phyloP scores from a whole-genome alignment of 2,888 invertebrate genomes.

The Chrysolina haemoptera region DNA sequence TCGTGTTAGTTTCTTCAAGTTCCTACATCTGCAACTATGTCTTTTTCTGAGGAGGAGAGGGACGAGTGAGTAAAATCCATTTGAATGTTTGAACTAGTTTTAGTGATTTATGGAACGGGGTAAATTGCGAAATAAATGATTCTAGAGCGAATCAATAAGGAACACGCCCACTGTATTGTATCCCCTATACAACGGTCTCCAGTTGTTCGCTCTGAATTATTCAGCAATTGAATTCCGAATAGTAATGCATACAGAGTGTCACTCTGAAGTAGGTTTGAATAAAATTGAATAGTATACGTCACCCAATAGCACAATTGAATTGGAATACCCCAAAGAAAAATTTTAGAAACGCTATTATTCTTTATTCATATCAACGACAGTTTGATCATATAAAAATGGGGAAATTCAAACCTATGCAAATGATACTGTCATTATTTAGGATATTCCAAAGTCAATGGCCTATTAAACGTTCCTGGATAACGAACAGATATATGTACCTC shows the following conservation, averaged over 20 bases:
- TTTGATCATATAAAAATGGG: too few species aligned
- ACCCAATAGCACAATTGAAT: too few species aligned
- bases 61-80: conserved; percentile 78
- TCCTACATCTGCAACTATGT: conserved; percentile 45
- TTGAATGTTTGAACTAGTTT: neutral
- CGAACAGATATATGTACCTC: too few species aligned
- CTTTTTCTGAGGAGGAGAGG: conserved; percentile 77
- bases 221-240: neutral
- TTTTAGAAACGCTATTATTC: too few species aligned
- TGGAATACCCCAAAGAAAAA: too few species aligned
- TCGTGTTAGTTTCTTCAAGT: conserved; percentile 26
- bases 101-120: neutral
- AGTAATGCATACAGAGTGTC: too few species aligned
- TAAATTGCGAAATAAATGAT: neutral
- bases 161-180: conserved; percentile 21
- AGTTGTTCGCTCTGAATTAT: conserved; percentile 7
- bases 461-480: too few species aligned
- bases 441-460: too few species aligned
- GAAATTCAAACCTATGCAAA: too few species aligned
- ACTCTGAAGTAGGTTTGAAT: neutral
- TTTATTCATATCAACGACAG: too few species aligned
- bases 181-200: neutral
- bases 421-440: too few species aligned
- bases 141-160: conserved; percentile 12
- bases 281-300: too few species aligned